phyloP scores from a whole-genome alignment of 1,140 invertebrate genomes.

The Lepidostoma basale region DNA sequence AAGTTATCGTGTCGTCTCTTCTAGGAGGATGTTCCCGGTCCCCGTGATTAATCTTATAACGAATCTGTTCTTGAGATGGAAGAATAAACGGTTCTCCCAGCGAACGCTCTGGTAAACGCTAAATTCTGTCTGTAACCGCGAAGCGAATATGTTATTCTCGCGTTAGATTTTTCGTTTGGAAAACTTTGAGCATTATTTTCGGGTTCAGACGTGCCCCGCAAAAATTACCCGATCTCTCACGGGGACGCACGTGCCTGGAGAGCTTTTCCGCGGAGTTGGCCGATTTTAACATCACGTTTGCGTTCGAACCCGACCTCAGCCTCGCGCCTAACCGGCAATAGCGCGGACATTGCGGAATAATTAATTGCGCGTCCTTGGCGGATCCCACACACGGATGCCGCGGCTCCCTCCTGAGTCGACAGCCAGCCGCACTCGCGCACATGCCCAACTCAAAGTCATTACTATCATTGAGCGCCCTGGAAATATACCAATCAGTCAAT shows the following conservation, averaged over 20 bases:
- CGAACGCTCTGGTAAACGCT: background rate
- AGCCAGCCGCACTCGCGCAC: too few relatives aligned
- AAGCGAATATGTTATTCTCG: constrained; percentile 43
- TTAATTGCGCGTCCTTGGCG: background rate
- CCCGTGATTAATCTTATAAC: constrained; percentile 16
- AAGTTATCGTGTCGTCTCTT: background rate
- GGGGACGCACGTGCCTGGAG: constrained; percentile 18
- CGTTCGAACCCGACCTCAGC: constrained; percentile 8
- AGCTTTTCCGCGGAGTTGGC: constrained; percentile 24
- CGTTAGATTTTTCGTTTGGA: constrained; percentile 38
- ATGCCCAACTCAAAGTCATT: too few relatives aligned
- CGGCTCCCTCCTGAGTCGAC: too few relatives aligned
- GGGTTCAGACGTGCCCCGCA: constrained; percentile 43
- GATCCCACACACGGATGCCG: background rate
- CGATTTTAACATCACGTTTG: constrained; percentile 30
- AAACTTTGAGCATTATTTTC: constrained; percentile 45
- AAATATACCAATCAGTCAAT: too few relatives aligned
- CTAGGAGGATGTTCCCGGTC: constrained; percentile 6
- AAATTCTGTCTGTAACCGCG: constrained; percentile 30
- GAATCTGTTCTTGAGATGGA: background rate
- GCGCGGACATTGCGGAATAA: constrained; percentile 21
- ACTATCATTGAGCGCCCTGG: too few relatives aligned
- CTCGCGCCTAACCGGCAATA: constrained; percentile 5
- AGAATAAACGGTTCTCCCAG: constrained; percentile 4
- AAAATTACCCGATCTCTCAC: constrained; percentile 40